phyloP scores from a whole-genome alignment of 2,797 vertebrate genomes.

The Erithacus rubecula region DNA sequence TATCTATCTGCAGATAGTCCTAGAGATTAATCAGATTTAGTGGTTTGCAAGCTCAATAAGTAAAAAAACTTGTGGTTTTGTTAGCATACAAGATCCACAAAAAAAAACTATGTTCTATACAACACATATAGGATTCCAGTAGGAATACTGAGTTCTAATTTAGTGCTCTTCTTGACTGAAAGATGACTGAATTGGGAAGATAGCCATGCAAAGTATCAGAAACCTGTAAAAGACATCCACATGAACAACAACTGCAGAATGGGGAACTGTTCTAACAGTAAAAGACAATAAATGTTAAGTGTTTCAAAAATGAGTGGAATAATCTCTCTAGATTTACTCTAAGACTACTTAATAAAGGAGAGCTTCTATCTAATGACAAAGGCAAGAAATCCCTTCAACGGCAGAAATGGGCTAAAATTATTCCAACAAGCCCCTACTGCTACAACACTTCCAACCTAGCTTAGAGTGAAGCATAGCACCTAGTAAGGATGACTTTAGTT shows the following conservation, averaged over 20 bases:
- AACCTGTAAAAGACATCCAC: background rate
- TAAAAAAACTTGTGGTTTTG: background rate
- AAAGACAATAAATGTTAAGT: background rate
- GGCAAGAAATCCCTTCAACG: background rate
- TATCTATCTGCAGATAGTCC: background rate
- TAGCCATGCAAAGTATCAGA: background rate
- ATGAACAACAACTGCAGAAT: background rate
- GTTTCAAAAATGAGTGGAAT: background rate
- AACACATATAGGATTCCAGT: background rate
- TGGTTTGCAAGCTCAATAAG: background rate
- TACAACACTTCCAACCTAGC: background rate
- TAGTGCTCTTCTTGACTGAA: background rate
- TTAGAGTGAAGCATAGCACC: background rate
- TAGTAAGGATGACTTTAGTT: background rate
- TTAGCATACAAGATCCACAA: background rate
- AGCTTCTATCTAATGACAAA: background rate
- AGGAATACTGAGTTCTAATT: background rate
- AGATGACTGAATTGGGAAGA: background rate
- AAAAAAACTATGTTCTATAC: fast-evolving
- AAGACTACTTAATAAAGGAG: background rate
- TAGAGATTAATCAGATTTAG: background rate
- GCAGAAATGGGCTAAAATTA: background rate
- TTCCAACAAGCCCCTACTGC: fast-evolving
- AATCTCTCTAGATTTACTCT: background rate
- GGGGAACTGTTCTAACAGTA: background rate